These are phyloP conservation scores for Botia kubotai DNA, from an alignment of 2,797 vertebrate genomes.

Conservation along the genomic window DNA sequence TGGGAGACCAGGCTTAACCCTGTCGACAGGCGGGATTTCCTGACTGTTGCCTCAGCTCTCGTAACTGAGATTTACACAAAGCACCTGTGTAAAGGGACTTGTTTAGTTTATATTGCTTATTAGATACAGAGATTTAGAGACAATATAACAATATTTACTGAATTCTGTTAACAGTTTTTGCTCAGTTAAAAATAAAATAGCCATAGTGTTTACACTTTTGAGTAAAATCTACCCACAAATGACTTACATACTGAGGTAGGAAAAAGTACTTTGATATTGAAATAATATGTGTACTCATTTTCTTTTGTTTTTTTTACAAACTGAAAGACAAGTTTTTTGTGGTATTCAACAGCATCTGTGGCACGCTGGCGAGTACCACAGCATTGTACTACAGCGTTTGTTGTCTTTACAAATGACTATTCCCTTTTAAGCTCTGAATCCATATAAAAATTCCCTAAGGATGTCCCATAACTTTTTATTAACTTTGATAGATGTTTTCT, in stretches of 20 bases:
- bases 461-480: neutral
- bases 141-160: neutral
- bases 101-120: neutral
- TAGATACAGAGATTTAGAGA: neutral
- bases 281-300: too few species aligned
- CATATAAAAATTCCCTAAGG: neutral
- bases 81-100: conserved; percentile 23
- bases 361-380: neutral
- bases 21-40: conserved; percentile 75
- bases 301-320: too few species aligned
- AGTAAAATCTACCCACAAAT: too few species aligned
- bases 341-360: neutral
- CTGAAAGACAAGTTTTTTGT: too few species aligned
- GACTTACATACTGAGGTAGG: too few species aligned
- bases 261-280: too few species aligned
- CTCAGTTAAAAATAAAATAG: too few species aligned
- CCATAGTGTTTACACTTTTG: too few species aligned
- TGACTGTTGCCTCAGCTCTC: conserved; percentile 68
- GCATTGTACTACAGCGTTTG: neutral
- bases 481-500: neutral
- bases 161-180: too few species aligned
- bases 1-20: conserved; percentile 73
- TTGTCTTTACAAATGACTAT: neutral
- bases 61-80: conserved; percentile 59
- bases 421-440: neutral